Percentiles rank a stretch among this genome's conserved stretches.
These are phyloP conservation scores for Condylura cristata DNA, from an alignment of 2,113 vertebrate genomes.

Conservation along the genomic window DNA sequence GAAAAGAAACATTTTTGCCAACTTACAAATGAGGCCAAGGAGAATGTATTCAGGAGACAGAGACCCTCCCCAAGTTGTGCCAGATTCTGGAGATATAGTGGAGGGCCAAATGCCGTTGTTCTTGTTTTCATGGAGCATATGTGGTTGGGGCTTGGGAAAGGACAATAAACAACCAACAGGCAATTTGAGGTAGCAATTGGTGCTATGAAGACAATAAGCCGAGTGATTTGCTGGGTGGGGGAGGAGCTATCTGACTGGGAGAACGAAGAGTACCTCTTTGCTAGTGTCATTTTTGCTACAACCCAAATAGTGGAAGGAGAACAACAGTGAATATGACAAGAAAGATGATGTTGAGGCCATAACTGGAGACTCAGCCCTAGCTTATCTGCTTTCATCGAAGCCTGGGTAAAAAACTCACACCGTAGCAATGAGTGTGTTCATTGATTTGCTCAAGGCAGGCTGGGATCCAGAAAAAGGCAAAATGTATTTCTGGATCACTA, in stretches of 20 bases:
- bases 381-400: constrained; percentile 8
- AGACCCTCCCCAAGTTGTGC: background rate
- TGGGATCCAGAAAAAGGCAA: background rate
- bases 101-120: background rate
- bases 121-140: background rate
- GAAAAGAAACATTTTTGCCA: background rate
- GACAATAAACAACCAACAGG: background rate
- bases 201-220: background rate
- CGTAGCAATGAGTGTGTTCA: background rate
- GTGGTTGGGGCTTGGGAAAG: background rate
- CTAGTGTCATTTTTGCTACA: background rate
- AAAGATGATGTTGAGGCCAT: background rate
- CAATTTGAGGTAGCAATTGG: background rate
- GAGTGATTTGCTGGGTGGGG: background rate
- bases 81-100: background rate
- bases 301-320: background rate
- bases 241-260: background rate
- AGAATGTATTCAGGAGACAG: background rate
- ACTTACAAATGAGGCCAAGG: background rate
- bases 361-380: background rate
- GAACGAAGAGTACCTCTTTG: background rate
- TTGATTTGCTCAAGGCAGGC: background rate
- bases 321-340: background rate
- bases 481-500: constrained; percentile 23
- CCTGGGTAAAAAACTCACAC: background rate